phyloP scores from a whole-genome alignment of 2,797 vertebrate genomes.

The Anguilla obscura region DNA sequence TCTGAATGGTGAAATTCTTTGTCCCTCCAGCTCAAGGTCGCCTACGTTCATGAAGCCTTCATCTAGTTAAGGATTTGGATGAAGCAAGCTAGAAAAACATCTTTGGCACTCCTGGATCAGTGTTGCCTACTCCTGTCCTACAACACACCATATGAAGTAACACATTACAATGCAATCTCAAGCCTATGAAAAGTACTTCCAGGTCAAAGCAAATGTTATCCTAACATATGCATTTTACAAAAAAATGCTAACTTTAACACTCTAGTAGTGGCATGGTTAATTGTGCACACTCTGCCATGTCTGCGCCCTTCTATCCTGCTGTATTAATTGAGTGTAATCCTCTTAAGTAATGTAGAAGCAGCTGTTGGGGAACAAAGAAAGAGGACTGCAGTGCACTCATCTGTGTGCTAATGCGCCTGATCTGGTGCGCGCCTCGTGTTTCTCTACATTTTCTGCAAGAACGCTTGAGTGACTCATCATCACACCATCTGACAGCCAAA shows the following conservation, averaged over 20 bases:
- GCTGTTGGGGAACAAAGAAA: not conserved
- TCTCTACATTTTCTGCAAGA: not conserved
- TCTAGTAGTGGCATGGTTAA: not conserved
- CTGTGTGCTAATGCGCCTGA: not conserved
- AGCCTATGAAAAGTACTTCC: not conserved
- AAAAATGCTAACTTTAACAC: not conserved
- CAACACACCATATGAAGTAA: not conserved
- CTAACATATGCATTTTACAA: not conserved
- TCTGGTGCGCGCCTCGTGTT: not conserved
- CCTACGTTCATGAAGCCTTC: not conserved
- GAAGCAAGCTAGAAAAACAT: too few relatives aligned
- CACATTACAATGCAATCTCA: not conserved
- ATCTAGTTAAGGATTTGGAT: not conserved
- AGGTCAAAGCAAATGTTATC: not conserved
- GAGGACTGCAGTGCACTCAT: not conserved
- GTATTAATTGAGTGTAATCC: not conserved
- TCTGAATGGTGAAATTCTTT: too few relatives aligned
- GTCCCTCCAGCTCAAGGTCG: not conserved
- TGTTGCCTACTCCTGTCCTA: not conserved
- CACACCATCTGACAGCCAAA: constrained; percentile 13
- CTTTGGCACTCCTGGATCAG: too few relatives aligned
- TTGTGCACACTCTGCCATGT: not conserved
- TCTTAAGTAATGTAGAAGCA: constrained; percentile 12
- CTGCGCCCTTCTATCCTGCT: not conserved
- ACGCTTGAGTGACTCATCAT: not conserved